Evolutionary conservation across 2,113 vertebrate species (phyloP), one percentile per base, ranked within the genome.

Genomic region (Chascanopsetta lugubris): DNA sequence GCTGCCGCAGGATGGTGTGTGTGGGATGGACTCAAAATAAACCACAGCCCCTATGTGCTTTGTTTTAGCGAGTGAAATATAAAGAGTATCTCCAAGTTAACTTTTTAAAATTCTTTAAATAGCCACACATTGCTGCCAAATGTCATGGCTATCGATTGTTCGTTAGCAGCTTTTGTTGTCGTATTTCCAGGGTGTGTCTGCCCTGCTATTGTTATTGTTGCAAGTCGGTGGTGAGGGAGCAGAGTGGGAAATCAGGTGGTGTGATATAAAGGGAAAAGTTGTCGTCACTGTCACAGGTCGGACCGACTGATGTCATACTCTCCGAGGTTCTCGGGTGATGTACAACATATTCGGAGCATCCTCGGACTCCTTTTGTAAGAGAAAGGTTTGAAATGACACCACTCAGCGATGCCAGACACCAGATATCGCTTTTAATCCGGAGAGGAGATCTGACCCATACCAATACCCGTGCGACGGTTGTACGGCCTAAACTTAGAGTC

Each of bases 401-500:
- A 45, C 78, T 59, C 49, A 64, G 66, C 48, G 36, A 70, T 82
- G 69, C 71, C 79, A 73, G 61, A 61, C 82, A 62, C 53, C 70
- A 74, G 70, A 79, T 82, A 84, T 87, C 77, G 36, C 10, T 5
- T 72, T 80, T 91, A 90, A 91, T 92, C 88, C 77, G 0, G n/a
- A n/a, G 17, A 32, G 69, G 65, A 73, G 86, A 75, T 84, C 51
- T 74, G 58, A 75, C 83, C 83, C 88, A 82, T 74, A 83, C 72
- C 79, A 80, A 89, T 89, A 79, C 83, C 80, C 73, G 71, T 50
- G 73, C 55, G 12, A 45, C 79, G 71, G 70, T 80, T 80, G 29
- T 78, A 62, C 18, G 17, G 45, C 68, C 85, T 90, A 90, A 87
- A 86, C 75, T 88, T 91, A 91, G 91, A 91, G 74, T 75, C 30